phyloP scores from a whole-genome alignment of 2,113 vertebrate genomes.

The Gracilinanus agilis region DNA sequence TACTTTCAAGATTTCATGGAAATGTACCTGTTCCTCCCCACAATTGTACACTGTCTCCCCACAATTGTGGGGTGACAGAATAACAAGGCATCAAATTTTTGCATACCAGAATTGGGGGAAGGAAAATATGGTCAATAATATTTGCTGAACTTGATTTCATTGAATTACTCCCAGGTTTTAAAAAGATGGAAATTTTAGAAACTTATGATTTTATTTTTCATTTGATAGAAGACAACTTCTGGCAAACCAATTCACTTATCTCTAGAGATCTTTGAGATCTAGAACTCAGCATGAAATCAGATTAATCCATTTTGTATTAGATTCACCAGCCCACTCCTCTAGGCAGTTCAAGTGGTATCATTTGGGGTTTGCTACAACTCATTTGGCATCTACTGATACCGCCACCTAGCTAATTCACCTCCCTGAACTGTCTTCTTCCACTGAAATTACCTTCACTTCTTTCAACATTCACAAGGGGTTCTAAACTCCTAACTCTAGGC shows the following conservation, averaged over 20 bases:
- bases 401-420: background rate
- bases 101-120: too few relatives aligned
- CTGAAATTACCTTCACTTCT: background rate
- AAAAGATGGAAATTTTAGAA: too few relatives aligned
- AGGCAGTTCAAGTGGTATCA: slow-evolving; percentile 10
- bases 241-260: background rate
- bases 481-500: background rate
- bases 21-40: too few relatives aligned
- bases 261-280: slow-evolving; percentile 12
- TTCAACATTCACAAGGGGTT: background rate
- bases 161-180: too few relatives aligned
- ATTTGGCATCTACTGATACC: background rate
- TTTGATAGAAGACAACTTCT: too few relatives aligned
- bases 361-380: background rate
- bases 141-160: too few relatives aligned
- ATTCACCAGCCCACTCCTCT: slow-evolving; percentile 29
- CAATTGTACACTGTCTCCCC: too few relatives aligned
- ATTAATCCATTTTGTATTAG: background rate
- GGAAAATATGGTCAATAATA: too few relatives aligned
- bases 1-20: too few relatives aligned
- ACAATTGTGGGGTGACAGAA: too few relatives aligned
- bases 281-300: slow-evolving; percentile 34
- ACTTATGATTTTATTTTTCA: too few relatives aligned
- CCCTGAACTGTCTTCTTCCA: background rate
- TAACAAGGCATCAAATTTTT: too few relatives aligned